phyloP scores from a whole-genome alignment of 92 coral and sea anemone genomes.

The Zoanthus sociatus region DNA sequence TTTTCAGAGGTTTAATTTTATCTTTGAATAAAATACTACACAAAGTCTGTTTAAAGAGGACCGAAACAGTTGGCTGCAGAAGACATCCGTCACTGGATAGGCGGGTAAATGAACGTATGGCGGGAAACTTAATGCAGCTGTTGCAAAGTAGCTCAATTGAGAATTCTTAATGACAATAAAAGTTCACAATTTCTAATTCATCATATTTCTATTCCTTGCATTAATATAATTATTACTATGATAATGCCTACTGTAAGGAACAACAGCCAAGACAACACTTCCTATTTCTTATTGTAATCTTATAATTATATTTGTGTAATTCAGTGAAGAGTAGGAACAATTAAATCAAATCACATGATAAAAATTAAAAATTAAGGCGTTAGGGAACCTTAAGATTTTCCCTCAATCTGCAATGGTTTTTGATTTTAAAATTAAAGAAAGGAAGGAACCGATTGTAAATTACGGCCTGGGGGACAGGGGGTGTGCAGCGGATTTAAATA shows the following conservation, averaged over 20 bases:
- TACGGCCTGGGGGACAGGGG: neutral
- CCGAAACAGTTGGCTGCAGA: constrained; percentile 12
- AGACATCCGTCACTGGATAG: neutral
- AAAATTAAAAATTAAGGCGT: neutral
- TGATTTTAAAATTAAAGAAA: neutral
- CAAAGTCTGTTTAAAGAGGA: neutral
- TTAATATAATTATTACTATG: neutral
- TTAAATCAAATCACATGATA: neutral
- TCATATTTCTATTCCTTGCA: constrained; percentile 5
- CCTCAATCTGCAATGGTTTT: neutral
- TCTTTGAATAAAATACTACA: neutral
- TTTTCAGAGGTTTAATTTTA: neutral
- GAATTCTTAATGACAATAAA: neutral
- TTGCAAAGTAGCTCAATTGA: constrained; percentile 1
- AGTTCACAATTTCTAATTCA: neutral
- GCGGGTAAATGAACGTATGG: constrained; percentile 2
- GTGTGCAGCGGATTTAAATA: neutral
- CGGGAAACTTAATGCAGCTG: neutral
- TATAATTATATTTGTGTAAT: neutral
- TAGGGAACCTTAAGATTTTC: neutral
- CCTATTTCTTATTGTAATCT: neutral
- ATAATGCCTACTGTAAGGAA: neutral
- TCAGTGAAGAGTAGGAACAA: neutral
- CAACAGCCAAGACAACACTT: constrained; percentile 5
- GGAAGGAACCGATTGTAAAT: neutral